A percentile compares a stretch with the other conserved stretches of the same genome.
phyloP scores from a whole-genome alignment of 2,888 invertebrate genomes.

The Graphium colonna region DNA sequence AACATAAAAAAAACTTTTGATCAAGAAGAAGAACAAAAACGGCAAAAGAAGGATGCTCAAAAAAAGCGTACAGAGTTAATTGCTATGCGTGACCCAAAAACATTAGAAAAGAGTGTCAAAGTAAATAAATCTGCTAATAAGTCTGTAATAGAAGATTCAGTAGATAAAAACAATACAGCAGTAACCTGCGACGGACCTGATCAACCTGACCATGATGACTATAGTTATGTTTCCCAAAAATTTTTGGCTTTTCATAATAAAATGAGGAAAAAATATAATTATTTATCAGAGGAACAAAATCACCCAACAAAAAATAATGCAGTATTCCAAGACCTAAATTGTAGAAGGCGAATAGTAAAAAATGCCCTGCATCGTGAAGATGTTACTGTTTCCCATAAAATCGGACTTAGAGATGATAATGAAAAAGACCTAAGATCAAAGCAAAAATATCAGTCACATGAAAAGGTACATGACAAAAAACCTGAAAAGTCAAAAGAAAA shows the following conservation, averaged over 20 bases:
- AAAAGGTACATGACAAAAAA: conserved; percentile 64
- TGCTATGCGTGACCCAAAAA: conserved; percentile 85
- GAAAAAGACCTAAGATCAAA: conserved; percentile 53
- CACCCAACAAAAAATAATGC: conserved; percentile 75
- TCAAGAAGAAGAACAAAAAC: conserved; percentile 88
- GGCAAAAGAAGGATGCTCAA: conserved; percentile 81
- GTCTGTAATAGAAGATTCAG: conserved; percentile 90
- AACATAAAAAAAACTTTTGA: conserved; percentile 92
- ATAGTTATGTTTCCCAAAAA: conserved; percentile 92
- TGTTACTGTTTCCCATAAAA: conserved; percentile 83
- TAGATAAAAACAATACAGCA: conserved; percentile 87
- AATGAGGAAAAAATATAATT: conserved; percentile 91
- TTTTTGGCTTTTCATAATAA: conserved; percentile 90
- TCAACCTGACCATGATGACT: conserved; percentile 94
- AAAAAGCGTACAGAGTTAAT: conserved; percentile 83
- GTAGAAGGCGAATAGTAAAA: conserved; percentile 87
- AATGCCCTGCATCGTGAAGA: conserved; percentile 89
- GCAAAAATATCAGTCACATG: conserved; percentile 58
- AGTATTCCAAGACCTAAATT: conserved; percentile 72
- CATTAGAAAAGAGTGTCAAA: conserved; percentile 88
- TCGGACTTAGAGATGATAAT: conserved; percentile 65
- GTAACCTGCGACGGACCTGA: conserved; percentile 86
- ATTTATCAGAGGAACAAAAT: conserved; percentile 85
- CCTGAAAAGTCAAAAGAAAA: conserved; percentile 80
- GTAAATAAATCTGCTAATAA: conserved; percentile 94